Percentiles rank a stretch among this genome's conserved stretches.
Evolutionary conservation across 2,113 vertebrate genomes (phyloP).

Genomic region (Chitala chitala): DNA sequence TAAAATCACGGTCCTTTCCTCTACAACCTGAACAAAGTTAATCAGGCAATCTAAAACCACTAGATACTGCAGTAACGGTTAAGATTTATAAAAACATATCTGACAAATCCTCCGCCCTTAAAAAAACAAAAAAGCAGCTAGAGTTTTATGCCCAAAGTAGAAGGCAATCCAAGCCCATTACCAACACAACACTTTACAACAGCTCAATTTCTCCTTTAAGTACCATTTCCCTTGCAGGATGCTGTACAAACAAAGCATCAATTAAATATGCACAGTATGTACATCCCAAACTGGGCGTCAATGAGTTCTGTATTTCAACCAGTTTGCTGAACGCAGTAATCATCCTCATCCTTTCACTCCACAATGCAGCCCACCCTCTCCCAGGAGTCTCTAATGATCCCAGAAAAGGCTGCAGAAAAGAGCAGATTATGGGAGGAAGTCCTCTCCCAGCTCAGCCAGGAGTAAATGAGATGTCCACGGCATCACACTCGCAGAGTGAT

Average conservation of each 20-base stretch:
- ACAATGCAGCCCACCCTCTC: conserved; percentile 61
- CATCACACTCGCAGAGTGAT: conserved; percentile 39
- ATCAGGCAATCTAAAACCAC: too few species aligned
- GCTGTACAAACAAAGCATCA: neutral
- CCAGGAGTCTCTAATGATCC: conserved; percentile 57
- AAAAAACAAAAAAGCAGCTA: neutral
- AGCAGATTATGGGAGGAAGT: conserved; percentile 53
- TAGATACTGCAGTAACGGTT: too few species aligned
- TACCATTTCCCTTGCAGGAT: neutral
- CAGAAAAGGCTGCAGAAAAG: conserved; percentile 50
- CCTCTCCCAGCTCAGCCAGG: conserved; percentile 40
- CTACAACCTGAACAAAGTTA: too few species aligned
- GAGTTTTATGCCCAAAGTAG: neutral
- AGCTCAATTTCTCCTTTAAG: neutral
- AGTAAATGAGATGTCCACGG: conserved; percentile 53
- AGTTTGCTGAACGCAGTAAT: conserved; percentile 1
- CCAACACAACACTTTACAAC: neutral
- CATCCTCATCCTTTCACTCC: conserved; percentile 37
- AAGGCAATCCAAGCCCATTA: neutral
- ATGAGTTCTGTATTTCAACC: conserved; percentile 12
- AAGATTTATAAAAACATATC: too few species aligned
- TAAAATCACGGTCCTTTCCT: too few species aligned
- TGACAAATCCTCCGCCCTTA: neutral
- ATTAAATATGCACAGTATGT: neutral
- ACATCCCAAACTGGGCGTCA: neutral